These are phyloP conservation scores for Dynastes tityus DNA, from an alignment of 2,888 invertebrate species.

Conservation along the genomic window DNA sequence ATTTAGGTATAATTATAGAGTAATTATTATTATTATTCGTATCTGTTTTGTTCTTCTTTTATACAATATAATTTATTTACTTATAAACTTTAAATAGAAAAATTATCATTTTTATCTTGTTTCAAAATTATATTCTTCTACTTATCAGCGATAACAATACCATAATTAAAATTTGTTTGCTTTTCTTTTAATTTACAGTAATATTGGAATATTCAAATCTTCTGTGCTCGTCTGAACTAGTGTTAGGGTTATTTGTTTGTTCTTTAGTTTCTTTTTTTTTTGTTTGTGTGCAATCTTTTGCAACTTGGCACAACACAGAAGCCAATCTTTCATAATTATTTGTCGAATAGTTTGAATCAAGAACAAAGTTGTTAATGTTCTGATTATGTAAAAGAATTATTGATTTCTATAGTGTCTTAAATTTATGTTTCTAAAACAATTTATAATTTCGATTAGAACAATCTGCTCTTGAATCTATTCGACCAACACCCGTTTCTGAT, in stretches of 20 bases:
- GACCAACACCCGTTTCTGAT: constrained; percentile 31
- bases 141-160: constrained; percentile 54
- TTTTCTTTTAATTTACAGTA: constrained; percentile 25
- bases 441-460: neutral
- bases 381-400: no score
- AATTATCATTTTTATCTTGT: constrained; percentile 44
- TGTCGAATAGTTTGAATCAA: constrained; percentile 13
- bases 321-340: constrained; percentile 28
- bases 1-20: constrained; percentile 4
- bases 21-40: constrained; percentile 35
- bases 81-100: constrained; percentile 51
- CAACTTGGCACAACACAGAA: constrained; percentile 45
- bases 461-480: constrained; percentile 11
- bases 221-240: constrained; percentile 52
- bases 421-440: no score
- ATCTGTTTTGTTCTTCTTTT: constrained; percentile 6
- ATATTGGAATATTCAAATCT: constrained; percentile 49
- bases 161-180: constrained; percentile 36
- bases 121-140: constrained; percentile 48
- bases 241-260: constrained; percentile 36
- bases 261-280: constrained; percentile 3
- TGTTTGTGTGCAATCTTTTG: constrained; percentile 29
- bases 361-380: constrained; percentile 16
- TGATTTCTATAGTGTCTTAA: no score
- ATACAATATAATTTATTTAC: constrained; percentile 46